Evolutionary conservation across 2,888 invertebrate genomes (phyloP).

Genomic region (Sarcophaga variegata): DNA sequence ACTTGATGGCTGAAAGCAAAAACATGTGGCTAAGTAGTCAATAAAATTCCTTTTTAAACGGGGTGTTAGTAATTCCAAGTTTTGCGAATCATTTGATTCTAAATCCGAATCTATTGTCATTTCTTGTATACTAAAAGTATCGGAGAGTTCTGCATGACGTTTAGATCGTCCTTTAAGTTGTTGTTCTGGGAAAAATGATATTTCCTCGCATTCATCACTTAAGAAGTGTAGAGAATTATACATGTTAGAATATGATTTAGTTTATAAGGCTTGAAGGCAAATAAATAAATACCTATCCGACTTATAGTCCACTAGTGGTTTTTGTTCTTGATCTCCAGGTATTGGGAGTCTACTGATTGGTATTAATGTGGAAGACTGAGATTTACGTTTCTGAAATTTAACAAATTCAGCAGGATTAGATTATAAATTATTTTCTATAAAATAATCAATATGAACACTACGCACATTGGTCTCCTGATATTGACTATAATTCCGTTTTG

Average conservation of each 20-base stretch:
- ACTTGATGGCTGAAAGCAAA: constrained; percentile 75
- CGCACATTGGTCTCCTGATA: constrained; percentile 74
- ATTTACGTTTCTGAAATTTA: constrained; percentile 76
- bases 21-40: constrained; percentile 76
- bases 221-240: constrained; percentile 31
- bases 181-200: constrained; percentile 80
- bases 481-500: constrained; percentile 80
- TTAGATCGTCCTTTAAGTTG: constrained; percentile 74
- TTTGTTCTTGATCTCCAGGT: constrained; percentile 79
- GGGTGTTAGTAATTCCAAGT: constrained; percentile 80
- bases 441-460: not conserved
- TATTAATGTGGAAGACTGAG: constrained; percentile 80
- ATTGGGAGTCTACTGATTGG: constrained; percentile 81
- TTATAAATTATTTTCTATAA: too few relatives aligned
- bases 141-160: constrained; percentile 79
- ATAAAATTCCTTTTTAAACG: constrained; percentile 76
- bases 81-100: constrained; percentile 81
- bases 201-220: constrained; percentile 80
- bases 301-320: constrained; percentile 81
- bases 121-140: constrained; percentile 82
- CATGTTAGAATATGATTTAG: not conserved
- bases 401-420: not conserved
- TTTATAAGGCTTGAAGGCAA: not conserved
- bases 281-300: constrained; percentile 76
- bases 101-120: constrained; percentile 82